Evolutionary conservation across 2,113 vertebrate species (phyloP), one percentile per base, ranked within the genome.

Genomic region (Psettodes erumei): DNA sequence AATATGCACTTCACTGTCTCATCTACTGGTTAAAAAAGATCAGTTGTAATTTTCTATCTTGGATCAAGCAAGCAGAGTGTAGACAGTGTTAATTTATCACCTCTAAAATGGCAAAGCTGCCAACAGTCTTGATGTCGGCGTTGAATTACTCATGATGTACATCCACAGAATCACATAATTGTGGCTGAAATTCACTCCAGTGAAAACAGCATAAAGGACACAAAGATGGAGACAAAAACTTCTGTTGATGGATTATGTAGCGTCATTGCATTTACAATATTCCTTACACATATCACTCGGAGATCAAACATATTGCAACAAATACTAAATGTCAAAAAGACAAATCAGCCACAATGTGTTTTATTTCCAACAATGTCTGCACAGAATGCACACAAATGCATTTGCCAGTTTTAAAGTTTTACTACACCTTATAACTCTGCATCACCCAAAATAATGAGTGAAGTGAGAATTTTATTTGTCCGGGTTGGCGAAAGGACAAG

Each of bases 1-100:
- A n/a, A n/a, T n/a, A n/a, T n/a, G n/a, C n/a, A n/a, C n/a, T n/a
- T n/a, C 53, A 37, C 37, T 48, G n/a, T 23, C 38, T 66, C 56
- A 33, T 63, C 62, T 37, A 15, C 61, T 73, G 25, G 45, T 56
- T 75, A 45, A 72, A 80, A 69, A 80, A 71, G 69, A 65, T 82
- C 79, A 84, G 21, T 1, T 78, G 54, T 70, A 48, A 73, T 81
- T 81, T 83, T 73, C 68, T 61, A 71, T 65, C 50, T 60, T 71
- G 38, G 33, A 83, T 81, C 60, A 72, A 55, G 60, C 63, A 55
- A 75, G 38, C 8, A 0, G 38, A 55, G 48, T 81, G 43, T 71
- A 70, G 59, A 81, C 35, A 38, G 23, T 60, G 33, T 82, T 67
- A 42, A 88, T 77, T 67, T 68, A 74, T 77, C 35, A 76, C 53